These are phyloP conservation scores for Apostichopus japonicus DNA, from an alignment of 35 echinoderm and acorn worm genomes.

Conservation along the genomic window DNA sequence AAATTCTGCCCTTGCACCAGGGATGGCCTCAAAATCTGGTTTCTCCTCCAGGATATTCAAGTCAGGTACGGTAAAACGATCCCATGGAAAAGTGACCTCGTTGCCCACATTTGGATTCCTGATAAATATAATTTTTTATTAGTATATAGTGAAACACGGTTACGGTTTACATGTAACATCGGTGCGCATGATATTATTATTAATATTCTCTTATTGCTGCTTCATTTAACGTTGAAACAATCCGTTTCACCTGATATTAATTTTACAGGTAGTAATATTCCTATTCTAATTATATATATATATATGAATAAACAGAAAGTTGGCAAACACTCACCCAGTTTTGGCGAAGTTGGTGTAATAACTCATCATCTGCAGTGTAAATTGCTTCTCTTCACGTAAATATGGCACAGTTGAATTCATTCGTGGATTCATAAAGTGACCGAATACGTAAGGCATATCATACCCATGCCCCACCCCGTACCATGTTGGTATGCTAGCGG, in stretches of 20 bases:
- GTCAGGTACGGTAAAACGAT: constrained; percentile 36
- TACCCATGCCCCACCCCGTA: not conserved
- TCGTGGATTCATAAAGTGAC: not conserved
- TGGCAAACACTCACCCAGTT: constrained; percentile 69
- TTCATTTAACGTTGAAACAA: not conserved
- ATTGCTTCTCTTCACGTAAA: constrained; percentile 47
- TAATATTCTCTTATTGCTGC: not conserved
- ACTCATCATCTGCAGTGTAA: constrained; percentile 64
- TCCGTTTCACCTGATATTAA: not conserved
- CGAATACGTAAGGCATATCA: constrained; percentile 2
- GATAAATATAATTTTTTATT: not conserved
- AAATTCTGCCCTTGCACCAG: constrained; percentile 26
- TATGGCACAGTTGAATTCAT: not conserved
- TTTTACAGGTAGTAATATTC: too few relatives aligned
- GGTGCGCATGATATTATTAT: not conserved
- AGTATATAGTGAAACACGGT: not conserved
- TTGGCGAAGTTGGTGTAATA: constrained; percentile 88
- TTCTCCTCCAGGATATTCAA: constrained; percentile 25
- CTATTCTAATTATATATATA: too few relatives aligned
- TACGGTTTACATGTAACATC: not conserved
- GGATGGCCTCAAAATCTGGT: not conserved
- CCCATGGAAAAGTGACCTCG: not conserved
- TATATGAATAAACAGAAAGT: too few relatives aligned
- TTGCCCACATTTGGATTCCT: constrained; percentile 22
- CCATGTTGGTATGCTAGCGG: not conserved